phyloP scores from a whole-genome alignment of 2,113 vertebrate genomes.

The Heterotis niloticus region DNA sequence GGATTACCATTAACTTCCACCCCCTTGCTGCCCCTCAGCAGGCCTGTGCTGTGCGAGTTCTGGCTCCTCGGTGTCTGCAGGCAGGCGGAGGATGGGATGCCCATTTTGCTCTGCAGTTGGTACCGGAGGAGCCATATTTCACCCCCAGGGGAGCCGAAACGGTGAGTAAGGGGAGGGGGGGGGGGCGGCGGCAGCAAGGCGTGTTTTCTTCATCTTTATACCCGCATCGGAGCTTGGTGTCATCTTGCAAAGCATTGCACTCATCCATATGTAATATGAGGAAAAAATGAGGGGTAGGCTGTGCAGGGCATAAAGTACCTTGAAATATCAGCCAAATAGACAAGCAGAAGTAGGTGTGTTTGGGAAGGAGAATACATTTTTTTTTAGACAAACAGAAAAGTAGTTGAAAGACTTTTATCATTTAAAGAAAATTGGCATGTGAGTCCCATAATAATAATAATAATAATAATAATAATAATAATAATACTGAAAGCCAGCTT shows the following conservation, averaged over 20 bases:
- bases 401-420: neutral
- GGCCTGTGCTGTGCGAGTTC: neutral
- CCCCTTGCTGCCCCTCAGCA: neutral
- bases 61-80: neutral
- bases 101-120: neutral
- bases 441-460: too few species aligned
- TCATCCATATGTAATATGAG: neutral
- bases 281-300: neutral
- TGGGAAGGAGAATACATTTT: too few species aligned
- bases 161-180: neutral
- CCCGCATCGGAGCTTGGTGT: too few species aligned
- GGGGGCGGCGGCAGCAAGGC: neutral
- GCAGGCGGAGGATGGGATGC: neutral
- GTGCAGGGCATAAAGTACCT: neutral
- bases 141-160: neutral
- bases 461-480: too few species aligned
- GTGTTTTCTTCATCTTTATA: neutral
- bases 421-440: neutral
- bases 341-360: neutral
- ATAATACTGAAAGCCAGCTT: too few species aligned
- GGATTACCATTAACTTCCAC: constrained; percentile 12
- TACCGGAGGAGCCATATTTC: too few species aligned
- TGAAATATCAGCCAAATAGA: neutral
- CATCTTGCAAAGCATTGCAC: neutral
- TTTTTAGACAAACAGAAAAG: neutral